Base-by-base conservation (phyloP, 2,888 invertebrate species). In the Itoplectis maculator region DNA sequence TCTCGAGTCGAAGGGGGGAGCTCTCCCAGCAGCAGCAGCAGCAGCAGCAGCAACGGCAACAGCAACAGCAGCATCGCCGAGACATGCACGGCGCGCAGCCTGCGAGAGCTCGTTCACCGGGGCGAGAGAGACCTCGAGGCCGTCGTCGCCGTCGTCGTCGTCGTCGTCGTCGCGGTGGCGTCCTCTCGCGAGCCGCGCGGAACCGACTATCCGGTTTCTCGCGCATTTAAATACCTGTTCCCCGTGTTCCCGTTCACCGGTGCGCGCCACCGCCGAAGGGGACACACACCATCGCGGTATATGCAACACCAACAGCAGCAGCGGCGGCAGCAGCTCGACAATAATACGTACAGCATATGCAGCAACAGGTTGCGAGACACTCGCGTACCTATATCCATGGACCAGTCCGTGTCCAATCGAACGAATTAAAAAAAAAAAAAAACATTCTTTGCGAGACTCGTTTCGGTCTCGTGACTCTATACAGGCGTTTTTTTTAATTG, bases 181-280 rank as follows among this genome's bases (percentile, higher is more conserved):
- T 89, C 90, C 91, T 91, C 91, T 91, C 75, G 70, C 88, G 87
- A 86, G 80, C 75, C 84, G 83, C 80, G 78, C 69, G 83, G 85
- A 81, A 91, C 85, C 83, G 84, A 87, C 87, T 84, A 87, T 89
- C 90, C 89, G 89, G 90, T 90, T 87, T 88, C 54, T 68, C 79
- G 66, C 69, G 76, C 86, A 90, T 91, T 90, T 91, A 89, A 90
- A 90, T 91, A 89, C 89, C 88, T 87, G 87, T 83, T 89, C 87
- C 85, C 88, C 69, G 78, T 89, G 88, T n/a, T n/a, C n/a, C 88
- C 88, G 89, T 90, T 90, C 87, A 88, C 87, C 81, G 82, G 69
- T n/a, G n/a, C n/a, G n/a, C 83, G 74, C 79, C 79, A 72, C 61
- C 66, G 75, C 66, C 51, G 13, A n/a, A 66, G 63, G 29, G 5